Base-by-base conservation (phyloP, 2,888 invertebrate genomes). In the Euplagia quadripunctaria region DNA sequence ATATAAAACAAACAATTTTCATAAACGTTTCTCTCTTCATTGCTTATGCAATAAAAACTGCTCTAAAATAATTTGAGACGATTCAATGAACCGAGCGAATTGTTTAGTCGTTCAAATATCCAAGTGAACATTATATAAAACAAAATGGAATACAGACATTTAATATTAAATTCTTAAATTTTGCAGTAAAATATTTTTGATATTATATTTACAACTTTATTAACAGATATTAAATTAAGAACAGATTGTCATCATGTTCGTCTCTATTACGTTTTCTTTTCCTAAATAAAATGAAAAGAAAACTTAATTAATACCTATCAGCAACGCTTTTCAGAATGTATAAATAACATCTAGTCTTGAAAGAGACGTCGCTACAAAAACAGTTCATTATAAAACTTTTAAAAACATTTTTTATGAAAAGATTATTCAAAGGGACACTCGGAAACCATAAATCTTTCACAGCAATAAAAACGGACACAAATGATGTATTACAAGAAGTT, bases 361-460 rank as follows among this genome's bases (percentile, higher is more conserved):
- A 77, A 75, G 72, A 64, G 58, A 68, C 42, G 49, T 68, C 75
- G 5, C 66, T 70, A 81, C 76, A 82, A 82, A 83, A 77, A 74
- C 76, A 75, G 79, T 84, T 84, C 85, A 82, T 84, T 84, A 84
- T 82, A 82, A 82, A 83, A 75, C 64, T 78, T 82, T 83, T 82
- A 67, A 73, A 79, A 80, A 75, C 71, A 76, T 73, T 82, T 82
- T 84, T 82, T 82, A 74, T 82, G 81, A 84, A 82, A 81, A 83
- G 81, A 74, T 74, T 82, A 79, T 83, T 79, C 79, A 79, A 79
- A 84, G 58, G 80, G 80, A 75, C 81, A 79, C 80, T 84, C 77
- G 81, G 83, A 81, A 74, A 64, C 42, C 72, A 71, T 83, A 83
- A 83, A 83, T 83, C 77, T 75, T 69, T 64, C 52, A 71, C 69